Evolutionary conservation across 2,113 vertebrate genomes (phyloP).

Genomic region (Centropristis striata): DNA sequence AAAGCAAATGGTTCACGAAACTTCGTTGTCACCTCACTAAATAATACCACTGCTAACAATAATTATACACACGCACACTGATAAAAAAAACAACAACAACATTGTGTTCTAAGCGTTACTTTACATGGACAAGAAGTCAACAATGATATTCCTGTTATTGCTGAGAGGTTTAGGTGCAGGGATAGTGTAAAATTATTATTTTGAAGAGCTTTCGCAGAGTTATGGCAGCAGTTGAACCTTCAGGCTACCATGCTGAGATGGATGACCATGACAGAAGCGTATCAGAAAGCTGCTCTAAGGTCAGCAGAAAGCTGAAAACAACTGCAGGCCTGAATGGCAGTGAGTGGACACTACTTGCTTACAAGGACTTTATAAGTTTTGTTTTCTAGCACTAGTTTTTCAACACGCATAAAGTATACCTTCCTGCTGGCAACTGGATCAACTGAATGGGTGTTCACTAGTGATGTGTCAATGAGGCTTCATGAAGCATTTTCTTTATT

Average conservation of each 20-base stretch:
- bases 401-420: no score
- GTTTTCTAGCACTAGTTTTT: not conserved
- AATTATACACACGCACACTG: no score
- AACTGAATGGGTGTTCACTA: no score
- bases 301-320: slow-evolving; percentile 6
- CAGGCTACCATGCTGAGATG: not conserved
- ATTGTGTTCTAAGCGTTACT: not conserved
- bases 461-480: no score
- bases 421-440: no score
- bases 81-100: no score
- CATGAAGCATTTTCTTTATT: no score
- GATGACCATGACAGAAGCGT: not conserved
- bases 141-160: not conserved
- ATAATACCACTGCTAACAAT: no score
- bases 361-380: not conserved
- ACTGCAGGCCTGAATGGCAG: not conserved
- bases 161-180: not conserved
- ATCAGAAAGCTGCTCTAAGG: not conserved
- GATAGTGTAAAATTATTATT: not conserved
- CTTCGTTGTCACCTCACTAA: no score
- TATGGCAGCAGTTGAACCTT: not conserved
- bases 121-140: not conserved
- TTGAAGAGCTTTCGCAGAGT: slow-evolving; percentile 4
- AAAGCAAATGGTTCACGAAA: no score
- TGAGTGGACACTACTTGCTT: not conserved